phyloP scores from a whole-genome alignment of 23 tunicate species.

The Trididemnum miniatum region DNA sequence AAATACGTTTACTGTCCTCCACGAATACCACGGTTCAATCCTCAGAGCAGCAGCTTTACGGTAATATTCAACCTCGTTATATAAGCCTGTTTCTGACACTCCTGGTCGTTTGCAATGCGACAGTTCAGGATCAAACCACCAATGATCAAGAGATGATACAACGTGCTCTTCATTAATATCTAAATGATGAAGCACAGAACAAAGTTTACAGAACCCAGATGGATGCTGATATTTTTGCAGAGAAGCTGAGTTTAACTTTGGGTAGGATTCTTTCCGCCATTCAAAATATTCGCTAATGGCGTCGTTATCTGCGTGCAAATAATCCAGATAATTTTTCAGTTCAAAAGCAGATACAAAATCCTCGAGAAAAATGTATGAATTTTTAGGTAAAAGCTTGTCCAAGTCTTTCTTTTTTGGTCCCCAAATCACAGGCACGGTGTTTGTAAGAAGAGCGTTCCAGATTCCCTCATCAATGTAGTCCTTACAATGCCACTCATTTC shows the following conservation, averaged over 20 bases:
- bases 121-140: neutral
- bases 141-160: neutral
- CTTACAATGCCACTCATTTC: conserved; percentile 4
- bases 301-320: neutral
- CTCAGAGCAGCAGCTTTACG: no score
- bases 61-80: no score
- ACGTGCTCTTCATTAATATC: neutral
- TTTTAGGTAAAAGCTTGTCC: neutral
- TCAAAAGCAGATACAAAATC: conserved; percentile 20
- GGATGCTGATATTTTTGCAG: no score
- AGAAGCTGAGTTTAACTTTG: neutral
- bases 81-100: no score
- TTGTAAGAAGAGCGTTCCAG: neutral
- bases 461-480: neutral
- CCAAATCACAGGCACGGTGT: conserved; percentile 8
- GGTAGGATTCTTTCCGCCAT: neutral
- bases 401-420: neutral
- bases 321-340: neutral
- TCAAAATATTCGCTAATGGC: neutral
- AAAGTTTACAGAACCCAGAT: neutral
- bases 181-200: neutral
- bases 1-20: no score
- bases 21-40: no score
- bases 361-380: neutral
- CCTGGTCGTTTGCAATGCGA: neutral